Base-by-base conservation (phyloP, 2,113 vertebrate species). In the Labeo rohita region DNA sequence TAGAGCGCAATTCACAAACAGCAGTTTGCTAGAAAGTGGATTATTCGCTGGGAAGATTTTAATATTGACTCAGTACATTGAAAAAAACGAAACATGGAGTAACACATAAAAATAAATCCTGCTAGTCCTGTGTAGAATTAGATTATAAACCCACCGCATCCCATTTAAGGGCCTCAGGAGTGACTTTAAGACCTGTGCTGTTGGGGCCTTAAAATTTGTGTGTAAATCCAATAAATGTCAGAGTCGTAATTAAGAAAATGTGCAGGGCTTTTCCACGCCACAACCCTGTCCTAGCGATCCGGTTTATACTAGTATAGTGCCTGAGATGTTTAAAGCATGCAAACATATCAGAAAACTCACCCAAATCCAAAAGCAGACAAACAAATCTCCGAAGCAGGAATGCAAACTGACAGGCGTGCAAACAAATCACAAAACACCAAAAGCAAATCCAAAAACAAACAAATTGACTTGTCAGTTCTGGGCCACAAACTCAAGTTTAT, bases 161-260 rank as follows among this genome's bases (percentile, higher is more conserved):
- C 50, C 47, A 84, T 84, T 84, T 84, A 84, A 74, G 68, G 50
- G 50, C 68, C 82, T 74, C 68, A 56, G 34, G 87, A 78, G 88
- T 79, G 76, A 80, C 43, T 65, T 79, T 79, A n/a, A 61, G 74
- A 52, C 52, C 76, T 36, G 39, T 21, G 56, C 80, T 50, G 76
- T 85, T 87, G 54, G 52, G 87, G 77, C 65, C 82, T 88, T 86
- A 89, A 85, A 84, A 84, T 61, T 84, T 83, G 74, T 76, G 86
- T 84, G 89, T 59, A 83, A 70, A 49, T 76, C 84, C 80, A 80
- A 86, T 87, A 89, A 90, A 89, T 84, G 89, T 84, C 81, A 59
- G 47, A 52, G 87, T 76, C 16, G 85, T 87, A 90, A 85, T 87
- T 72, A 86, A 85, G 74, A 88, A 87, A 87, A 89, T 84, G 85